Base-by-base conservation (phyloP, 2,113 vertebrate genomes). In the Campylomormyrus numenius region DNA sequence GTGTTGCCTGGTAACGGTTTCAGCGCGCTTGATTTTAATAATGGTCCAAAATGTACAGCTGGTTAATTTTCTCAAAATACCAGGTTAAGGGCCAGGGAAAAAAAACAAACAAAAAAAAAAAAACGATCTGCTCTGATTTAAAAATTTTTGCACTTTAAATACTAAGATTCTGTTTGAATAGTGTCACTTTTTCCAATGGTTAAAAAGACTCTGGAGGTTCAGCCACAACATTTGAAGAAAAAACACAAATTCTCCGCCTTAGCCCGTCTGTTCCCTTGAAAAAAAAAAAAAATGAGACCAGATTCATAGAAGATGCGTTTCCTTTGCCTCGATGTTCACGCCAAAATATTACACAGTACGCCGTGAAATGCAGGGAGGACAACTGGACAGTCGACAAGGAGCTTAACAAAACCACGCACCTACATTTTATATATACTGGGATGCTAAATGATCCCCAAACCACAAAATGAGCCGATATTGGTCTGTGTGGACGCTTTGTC, bases 1-100 rank as follows among this genome's bases (percentile, higher is more conserved):
- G 58, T 17, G 53, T 85, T 90, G 83, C 89, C 48, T 87, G 50
- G 89, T 56, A 87, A 87, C 89, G 35, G 56, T 52, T 35, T 35
- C 42, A 87, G 56, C 19, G 13, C 21, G 45, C 58, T 90, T 50
- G 31, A 50, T 90, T 90, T 90, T 48, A 70, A 49, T 52, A 85
- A 85, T 35, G 39, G 56, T 85, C 62, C n/a, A 87, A 87, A 50
- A 88, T 50, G 66, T 27, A 77, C 84, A 90, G 62, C 27, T 35
- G 89, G 77, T 56, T 15, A 35, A 58, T 85, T 52, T 45, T 48
- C 56, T 70, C 21, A 88, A 88, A 88, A 62, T 62, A 62, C 50
- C 53, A n/a, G 10, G 62, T 48, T 70, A 48, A 50, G 58, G 62
- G 88, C 85, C 49, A 49, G 50, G 62, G 74, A 31, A 19, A 87